phyloP scores from a whole-genome alignment of 1,140 invertebrate genomes.

The Hesperophylax magnus region DNA sequence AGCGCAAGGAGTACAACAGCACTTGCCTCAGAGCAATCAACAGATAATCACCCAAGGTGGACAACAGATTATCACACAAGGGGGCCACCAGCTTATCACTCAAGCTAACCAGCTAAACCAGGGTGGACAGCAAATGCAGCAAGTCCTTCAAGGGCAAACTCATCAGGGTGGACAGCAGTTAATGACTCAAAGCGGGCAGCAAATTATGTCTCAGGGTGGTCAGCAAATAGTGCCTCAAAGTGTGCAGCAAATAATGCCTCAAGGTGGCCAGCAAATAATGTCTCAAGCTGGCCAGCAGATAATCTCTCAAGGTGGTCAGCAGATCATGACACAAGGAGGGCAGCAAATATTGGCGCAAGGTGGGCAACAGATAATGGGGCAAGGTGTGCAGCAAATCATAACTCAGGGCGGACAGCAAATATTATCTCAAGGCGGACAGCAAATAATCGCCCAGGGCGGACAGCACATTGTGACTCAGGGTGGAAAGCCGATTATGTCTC shows the following conservation, averaged over 20 bases:
- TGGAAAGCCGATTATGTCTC: constrained; percentile 59
- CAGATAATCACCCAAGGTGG: constrained; percentile 65
- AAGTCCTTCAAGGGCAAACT: constrained; percentile 60
- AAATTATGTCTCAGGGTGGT: constrained; percentile 60
- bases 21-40: constrained; percentile 63
- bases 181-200: constrained; percentile 57
- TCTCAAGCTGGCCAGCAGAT: constrained; percentile 59
- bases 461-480: constrained; percentile 43
- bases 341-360: constrained; percentile 65
- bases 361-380: constrained; percentile 63
- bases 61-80: constrained; percentile 66
- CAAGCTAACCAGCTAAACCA: constrained; percentile 54
- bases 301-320: constrained; percentile 38
- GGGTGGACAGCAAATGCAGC: constrained; percentile 66
- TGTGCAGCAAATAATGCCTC: constrained; percentile 57
- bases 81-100: constrained; percentile 48
- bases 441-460: constrained; percentile 51
- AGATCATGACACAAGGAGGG: constrained; percentile 47
- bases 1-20: constrained; percentile 65
- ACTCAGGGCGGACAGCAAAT: constrained; percentile 63
- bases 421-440: constrained; percentile 62
- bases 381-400: constrained; percentile 67
- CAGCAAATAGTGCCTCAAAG: constrained; percentile 65
- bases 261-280: constrained; percentile 66
- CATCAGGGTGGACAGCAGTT: constrained; percentile 50